Percentiles rank a stretch among this genome's conserved stretches.
Conservation (phyloP, 1,140 invertebrate species). For the Drosophila persimilis region DNA sequence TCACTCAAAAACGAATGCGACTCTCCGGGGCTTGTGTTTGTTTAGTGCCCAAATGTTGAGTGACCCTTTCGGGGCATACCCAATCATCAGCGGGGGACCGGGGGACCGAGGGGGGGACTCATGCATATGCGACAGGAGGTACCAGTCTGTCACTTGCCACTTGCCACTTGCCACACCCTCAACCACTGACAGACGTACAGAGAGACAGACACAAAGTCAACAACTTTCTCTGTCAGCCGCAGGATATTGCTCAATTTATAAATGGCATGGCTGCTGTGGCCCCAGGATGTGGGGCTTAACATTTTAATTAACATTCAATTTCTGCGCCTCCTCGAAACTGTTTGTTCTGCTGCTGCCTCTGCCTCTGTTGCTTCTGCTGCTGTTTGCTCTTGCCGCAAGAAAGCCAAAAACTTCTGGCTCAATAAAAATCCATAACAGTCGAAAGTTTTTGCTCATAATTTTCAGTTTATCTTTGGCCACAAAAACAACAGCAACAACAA, state of each 20-base stretch:
- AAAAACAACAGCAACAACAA: slow-evolving; percentile 9
- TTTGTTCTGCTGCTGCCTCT: too few species aligned
- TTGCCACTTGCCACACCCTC: not conserved
- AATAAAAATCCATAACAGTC: slow-evolving; percentile 63
- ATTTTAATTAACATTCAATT: slow-evolving; percentile 61
- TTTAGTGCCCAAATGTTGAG: slow-evolving; percentile 25
- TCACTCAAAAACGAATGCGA: slow-evolving; percentile 26
- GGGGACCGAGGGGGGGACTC: slow-evolving; percentile 2
- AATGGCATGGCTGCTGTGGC: slow-evolving; percentile 38
- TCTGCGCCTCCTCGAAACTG: slow-evolving; percentile 1
- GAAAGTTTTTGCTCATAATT: slow-evolving; percentile 54
- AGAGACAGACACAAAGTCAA: slow-evolving; percentile 15
- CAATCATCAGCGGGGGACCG: slow-evolving; percentile 1
- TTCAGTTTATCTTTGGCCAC: slow-evolving; percentile 53
- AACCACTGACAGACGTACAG: too few species aligned
- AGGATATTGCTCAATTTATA: slow-evolving; percentile 54
- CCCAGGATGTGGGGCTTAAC: slow-evolving; percentile 33
- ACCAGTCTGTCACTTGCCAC: not conserved
- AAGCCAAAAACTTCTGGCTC: slow-evolving; percentile 44
- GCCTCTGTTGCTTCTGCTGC: not conserved
- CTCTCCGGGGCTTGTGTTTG: slow-evolving; percentile 20
- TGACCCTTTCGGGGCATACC: slow-evolving; percentile 32
- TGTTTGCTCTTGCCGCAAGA: slow-evolving; percentile 39
- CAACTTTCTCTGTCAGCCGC: slow-evolving; percentile 45
- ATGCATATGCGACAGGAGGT: slow-evolving; percentile 38